Conservation (phyloP, 2,888 invertebrate species). For the Antheraea yamamai region DNA sequence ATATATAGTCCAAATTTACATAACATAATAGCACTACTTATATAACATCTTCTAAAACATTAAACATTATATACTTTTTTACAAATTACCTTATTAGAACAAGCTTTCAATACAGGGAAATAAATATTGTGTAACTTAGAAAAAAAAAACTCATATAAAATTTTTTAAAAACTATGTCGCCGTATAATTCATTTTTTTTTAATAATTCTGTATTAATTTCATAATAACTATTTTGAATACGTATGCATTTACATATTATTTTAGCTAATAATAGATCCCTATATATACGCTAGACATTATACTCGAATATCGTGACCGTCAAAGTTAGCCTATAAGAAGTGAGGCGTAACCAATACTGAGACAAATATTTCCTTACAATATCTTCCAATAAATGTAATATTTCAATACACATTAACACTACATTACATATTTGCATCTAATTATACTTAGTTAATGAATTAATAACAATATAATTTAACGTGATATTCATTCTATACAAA, state of each 20-base stretch:
- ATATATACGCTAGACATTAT: not conserved
- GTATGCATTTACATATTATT: not conserved
- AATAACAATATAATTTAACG: not conserved
- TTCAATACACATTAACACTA: not conserved
- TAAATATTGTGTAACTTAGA: not conserved
- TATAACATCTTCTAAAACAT: not conserved
- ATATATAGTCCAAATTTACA: not conserved
- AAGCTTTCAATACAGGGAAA: not conserved
- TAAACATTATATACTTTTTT: not conserved
- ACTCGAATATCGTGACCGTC: not conserved
- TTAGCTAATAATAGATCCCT: not conserved
- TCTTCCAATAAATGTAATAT: not conserved
- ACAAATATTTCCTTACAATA: not conserved
- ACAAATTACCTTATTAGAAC: not conserved
- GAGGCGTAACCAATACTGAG: not conserved
- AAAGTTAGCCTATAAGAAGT: not conserved
- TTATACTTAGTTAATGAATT: not conserved
- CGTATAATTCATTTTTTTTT: not conserved
- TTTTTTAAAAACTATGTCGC: not conserved
- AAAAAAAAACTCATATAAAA: no score
- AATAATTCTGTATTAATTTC: no score
- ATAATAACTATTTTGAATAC: not conserved
- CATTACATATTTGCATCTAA: not conserved
- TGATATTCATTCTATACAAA: not conserved
- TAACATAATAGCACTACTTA: not conserved